Conservation (phyloP, 2,888 invertebrate genomes). For the Hydrotaea cyrtoneurina region DNA sequence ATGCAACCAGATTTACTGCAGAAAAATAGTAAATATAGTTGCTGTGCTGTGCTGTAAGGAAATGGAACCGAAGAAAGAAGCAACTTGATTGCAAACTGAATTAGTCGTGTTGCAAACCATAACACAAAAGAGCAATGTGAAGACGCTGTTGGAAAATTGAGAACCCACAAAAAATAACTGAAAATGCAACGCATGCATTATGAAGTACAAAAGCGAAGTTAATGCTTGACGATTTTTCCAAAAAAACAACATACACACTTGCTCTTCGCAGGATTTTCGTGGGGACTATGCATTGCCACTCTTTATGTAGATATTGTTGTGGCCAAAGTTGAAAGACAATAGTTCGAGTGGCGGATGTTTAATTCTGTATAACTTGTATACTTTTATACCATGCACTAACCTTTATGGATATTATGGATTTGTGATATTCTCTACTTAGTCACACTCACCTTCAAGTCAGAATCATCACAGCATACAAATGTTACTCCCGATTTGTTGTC, state of each 20-base stretch:
- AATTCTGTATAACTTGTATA: too few species aligned
- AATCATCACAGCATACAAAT: too few species aligned
- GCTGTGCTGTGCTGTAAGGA: slow-evolving; percentile 1
- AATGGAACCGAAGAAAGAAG: slow-evolving; percentile 17
- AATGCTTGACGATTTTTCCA: slow-evolving; percentile 59
- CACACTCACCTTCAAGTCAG: too few species aligned
- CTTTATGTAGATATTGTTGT: too few species aligned
- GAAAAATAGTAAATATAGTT: slow-evolving; percentile 21
- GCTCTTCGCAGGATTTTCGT: too few species aligned
- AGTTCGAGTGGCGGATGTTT: too few species aligned
- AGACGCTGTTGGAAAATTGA: background rate
- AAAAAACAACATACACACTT: slow-evolving; percentile 5
- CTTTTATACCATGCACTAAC: too few species aligned
- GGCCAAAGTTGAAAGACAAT: too few species aligned
- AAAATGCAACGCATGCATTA: slow-evolving; percentile 64
- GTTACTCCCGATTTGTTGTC: too few species aligned
- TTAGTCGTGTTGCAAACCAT: slow-evolving; percentile 54
- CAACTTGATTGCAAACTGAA: slow-evolving; percentile 62
- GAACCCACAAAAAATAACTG: slow-evolving; percentile 32
- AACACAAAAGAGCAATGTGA: background rate
- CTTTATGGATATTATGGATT: too few species aligned
- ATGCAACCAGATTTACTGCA: slow-evolving; percentile 48
- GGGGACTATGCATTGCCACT: too few species aligned
- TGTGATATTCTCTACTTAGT: too few species aligned
- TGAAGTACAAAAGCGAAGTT: slow-evolving; percentile 61